Evolutionary conservation across 2,113 vertebrate species (phyloP), one percentile per base, ranked within the genome.

Genomic region (Okapia johnstoni): DNA sequence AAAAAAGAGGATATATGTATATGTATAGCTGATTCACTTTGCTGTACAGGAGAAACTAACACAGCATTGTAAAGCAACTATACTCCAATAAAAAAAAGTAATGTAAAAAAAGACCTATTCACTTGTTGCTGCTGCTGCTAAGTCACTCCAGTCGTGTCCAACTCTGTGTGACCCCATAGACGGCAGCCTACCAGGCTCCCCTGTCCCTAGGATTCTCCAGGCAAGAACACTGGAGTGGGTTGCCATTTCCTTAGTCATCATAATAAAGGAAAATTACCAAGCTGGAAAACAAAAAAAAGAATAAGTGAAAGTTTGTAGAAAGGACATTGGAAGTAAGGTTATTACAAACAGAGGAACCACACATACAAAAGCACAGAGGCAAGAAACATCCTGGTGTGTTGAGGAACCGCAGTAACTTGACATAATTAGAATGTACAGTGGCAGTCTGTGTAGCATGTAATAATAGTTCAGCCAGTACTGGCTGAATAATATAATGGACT

Each of bases 371-470:
- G 23, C 3, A 1, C 1, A 26, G 55, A 33, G 28, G n/a, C 40
- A 57, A 55, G 43, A 48, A 73, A 11, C 23, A 36, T 5, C n/a
- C 89, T 63, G 55, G 25, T 33, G 9, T 76, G 33, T 40, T 4
- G 12, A 50, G 33, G 16, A 57, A 46, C 26, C 33, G 4, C 2
- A 57, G 33, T n/a, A 12, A 40, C 8, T 43, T 30, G 60, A 25
- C 13, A 1, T 43, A 50, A 57, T n/a, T 30, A 13, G 28, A 36
- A 57, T 11, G 40, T 12, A 33, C 2, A 6, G 13, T 52, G 26
- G 21, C 13, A 25, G 43, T 5, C 3, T 43, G 1, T n/a, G 11
- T 1, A 10, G 16, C 17, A 1, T 3, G 1, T 13, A 54, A 48
- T 14, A 87, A 60, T 17, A 15, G 33, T 46, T 55, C 57, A n/a